phyloP scores from a whole-genome alignment of 2,113 vertebrate species.

The Zosterops lateralis region DNA sequence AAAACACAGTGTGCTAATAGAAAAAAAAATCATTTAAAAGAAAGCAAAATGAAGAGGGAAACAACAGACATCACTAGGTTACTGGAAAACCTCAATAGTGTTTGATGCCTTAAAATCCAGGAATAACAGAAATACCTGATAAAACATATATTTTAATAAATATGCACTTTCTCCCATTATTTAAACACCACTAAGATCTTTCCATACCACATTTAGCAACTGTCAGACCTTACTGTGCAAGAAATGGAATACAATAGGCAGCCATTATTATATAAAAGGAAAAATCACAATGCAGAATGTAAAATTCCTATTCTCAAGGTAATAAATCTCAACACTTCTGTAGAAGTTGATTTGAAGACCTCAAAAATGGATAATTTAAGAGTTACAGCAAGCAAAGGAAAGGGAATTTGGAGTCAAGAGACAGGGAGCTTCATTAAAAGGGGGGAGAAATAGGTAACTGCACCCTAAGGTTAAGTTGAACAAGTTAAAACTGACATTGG shows the following conservation, averaged over 20 bases:
- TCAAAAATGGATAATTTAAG: background rate
- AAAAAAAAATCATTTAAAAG: background rate
- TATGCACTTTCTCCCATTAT: background rate
- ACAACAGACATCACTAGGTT: background rate
- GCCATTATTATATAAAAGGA: background rate
- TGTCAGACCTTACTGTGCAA: background rate
- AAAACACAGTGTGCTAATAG: background rate
- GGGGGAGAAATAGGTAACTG: background rate
- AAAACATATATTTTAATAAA: background rate
- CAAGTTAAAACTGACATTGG: background rate
- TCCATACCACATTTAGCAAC: background rate
- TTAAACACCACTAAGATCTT: background rate
- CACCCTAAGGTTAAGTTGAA: background rate
- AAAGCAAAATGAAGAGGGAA: background rate
- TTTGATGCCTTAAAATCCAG: background rate
- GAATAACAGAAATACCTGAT: background rate
- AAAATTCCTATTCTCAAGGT: background rate
- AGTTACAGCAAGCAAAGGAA: background rate
- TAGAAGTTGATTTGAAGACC: background rate
- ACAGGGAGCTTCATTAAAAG: background rate
- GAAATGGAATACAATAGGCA: background rate
- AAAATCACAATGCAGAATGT: background rate
- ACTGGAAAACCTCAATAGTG: background rate
- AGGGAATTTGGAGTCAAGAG: background rate
- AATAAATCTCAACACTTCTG: background rate